Conservation (phyloP, 53 echinoderm and acorn worm species). For the Henricia sp. region DNA sequence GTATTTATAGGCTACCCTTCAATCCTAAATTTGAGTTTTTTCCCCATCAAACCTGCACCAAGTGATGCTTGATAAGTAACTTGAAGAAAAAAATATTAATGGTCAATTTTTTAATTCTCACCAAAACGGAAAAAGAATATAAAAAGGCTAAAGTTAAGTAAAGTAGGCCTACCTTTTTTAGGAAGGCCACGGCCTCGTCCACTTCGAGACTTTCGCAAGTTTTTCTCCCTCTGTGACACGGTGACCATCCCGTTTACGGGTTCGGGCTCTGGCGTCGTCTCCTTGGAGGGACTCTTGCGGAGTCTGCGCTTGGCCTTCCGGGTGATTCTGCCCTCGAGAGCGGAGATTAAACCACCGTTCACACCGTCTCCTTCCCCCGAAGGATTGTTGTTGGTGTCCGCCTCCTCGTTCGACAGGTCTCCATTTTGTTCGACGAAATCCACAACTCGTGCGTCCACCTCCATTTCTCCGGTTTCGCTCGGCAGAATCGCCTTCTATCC, state of each 20-base stretch:
- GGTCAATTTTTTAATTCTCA: too few species aligned
- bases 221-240: conserved; percentile 64
- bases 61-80: too few species aligned
- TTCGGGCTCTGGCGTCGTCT: conserved; percentile 35
- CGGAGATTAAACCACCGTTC: conserved; percentile 73
- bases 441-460: conserved; percentile 69
- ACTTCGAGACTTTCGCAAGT: conserved; percentile 85
- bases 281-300: conserved; percentile 90
- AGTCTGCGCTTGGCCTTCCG: conserved; percentile 96
- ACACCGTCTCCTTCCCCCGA: conserved; percentile 70
- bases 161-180: conserved; percentile 91
- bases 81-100: too few species aligned
- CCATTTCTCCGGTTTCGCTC: conserved; percentile 90
- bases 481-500: conserved; percentile 87
- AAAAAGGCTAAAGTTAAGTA: too few species aligned
- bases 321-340: conserved; percentile 90
- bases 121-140: too few species aligned
- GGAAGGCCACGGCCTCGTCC: conserved; percentile 94
- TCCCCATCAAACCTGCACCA: too few species aligned
- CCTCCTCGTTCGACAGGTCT: conserved; percentile 63
- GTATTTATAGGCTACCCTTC: too few species aligned
- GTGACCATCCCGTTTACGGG: conserved; percentile 45
- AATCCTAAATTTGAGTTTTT: too few species aligned
- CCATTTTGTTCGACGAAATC: conserved; percentile 56
- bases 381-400: conserved; percentile 92